These are phyloP conservation scores for Knipowitschia caucasica DNA, from an alignment of 2,797 vertebrate genomes.

Conservation along the genomic window DNA sequence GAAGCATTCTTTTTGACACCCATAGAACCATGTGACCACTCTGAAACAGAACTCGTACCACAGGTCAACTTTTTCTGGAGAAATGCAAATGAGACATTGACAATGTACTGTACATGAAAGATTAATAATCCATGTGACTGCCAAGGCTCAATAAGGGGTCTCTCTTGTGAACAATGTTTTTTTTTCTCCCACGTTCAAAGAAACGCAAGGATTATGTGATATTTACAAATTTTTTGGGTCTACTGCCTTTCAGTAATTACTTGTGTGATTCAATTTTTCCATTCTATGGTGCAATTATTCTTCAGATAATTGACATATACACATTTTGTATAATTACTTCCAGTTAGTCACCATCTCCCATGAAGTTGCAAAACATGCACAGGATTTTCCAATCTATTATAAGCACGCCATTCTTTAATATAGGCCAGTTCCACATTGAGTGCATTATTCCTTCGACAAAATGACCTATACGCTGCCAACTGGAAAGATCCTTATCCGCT, in stretches of 20 bases:
- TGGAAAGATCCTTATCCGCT: conserved; percentile 40
- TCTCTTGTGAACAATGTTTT: no score
- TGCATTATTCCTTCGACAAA: conserved; percentile 18
- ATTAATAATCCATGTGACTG: neutral
- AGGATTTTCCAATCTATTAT: neutral
- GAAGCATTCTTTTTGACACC: neutral
- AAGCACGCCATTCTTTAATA: neutral
- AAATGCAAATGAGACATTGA: neutral
- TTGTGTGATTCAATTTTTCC: no score
- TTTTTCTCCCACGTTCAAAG: no score
- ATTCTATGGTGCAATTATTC: no score
- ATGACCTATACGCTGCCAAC: conserved; percentile 3
- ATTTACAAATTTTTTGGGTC: no score
- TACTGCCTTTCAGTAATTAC: no score
- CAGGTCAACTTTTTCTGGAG: no score
- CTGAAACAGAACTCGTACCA: neutral
- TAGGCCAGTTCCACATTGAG: neutral
- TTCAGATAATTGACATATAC: no score
- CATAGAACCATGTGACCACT: no score
- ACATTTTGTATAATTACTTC: no score
- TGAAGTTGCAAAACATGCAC: neutral
- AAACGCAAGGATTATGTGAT: no score
- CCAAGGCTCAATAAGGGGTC: neutral
- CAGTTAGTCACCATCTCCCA: neutral
- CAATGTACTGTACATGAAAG: neutral